phyloP scores from a whole-genome alignment of 2,113 vertebrate genomes.

The Mungos mungo region DNA sequence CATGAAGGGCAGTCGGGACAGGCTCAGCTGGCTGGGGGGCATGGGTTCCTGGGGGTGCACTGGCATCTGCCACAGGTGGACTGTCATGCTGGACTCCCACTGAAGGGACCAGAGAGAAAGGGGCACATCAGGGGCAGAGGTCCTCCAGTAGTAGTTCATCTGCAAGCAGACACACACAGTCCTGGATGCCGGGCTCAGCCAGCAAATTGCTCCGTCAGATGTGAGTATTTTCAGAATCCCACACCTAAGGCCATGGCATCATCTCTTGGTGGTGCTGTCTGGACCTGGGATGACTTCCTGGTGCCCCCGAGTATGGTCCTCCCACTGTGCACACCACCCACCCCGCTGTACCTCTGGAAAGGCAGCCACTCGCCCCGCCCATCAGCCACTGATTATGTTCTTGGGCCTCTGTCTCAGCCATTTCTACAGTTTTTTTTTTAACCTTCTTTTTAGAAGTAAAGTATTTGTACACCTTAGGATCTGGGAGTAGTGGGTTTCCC shows the following conservation, averaged over 20 bases:
- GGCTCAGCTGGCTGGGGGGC: accelerated
- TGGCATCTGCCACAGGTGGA: neutral
- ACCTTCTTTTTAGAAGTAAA: neutral
- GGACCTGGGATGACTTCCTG: neutral
- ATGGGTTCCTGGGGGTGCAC: accelerated
- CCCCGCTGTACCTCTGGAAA: neutral
- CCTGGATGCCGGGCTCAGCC: neutral
- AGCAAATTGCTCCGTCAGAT: too few relatives aligned
- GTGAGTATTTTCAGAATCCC: neutral
- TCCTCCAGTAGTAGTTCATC: accelerated
- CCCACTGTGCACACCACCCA: too few relatives aligned
- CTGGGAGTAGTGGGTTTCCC: neutral
- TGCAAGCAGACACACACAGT: neutral
- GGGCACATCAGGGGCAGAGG: neutral
- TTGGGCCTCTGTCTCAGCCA: neutral
- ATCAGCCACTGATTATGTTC: neutral
- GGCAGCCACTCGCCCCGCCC: neutral
- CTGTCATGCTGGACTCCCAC: accelerated
- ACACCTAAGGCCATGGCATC: neutral
- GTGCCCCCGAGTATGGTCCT: neutral
- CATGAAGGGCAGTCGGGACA: neutral
- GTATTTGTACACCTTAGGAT: neutral
- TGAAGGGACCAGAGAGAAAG: neutral
- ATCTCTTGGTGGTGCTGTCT: neutral
- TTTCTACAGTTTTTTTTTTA: neutral